Evolutionary conservation across 2,113 vertebrate species (phyloP).

Genomic region (Toxostoma redivivum): DNA sequence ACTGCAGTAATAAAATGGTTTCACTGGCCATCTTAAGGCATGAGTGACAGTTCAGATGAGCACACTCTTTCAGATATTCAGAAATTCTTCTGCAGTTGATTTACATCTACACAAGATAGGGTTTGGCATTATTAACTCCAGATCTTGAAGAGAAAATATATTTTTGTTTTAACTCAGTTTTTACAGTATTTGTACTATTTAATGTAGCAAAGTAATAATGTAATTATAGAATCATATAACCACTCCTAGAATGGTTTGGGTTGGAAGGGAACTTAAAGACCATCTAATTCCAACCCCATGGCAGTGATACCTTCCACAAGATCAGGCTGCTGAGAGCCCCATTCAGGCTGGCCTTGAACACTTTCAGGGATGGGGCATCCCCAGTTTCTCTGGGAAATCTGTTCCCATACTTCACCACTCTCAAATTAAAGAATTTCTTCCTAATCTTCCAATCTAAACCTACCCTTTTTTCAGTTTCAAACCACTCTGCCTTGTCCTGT

Average conservation of each 20-base stretch:
- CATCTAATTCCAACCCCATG: background rate
- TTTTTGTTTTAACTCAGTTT: background rate
- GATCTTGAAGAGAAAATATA: background rate
- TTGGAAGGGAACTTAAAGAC: background rate
- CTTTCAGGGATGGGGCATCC: background rate
- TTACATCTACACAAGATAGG: background rate
- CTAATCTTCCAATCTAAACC: background rate
- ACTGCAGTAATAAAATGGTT: constrained; percentile 19
- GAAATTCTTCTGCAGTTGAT: background rate
- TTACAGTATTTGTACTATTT: background rate
- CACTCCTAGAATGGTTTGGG: background rate
- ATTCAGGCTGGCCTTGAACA: background rate
- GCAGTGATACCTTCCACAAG: background rate
- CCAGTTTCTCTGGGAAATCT: background rate
- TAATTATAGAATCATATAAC: background rate
- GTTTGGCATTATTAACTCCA: background rate
- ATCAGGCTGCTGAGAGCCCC: background rate
- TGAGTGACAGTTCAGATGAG: background rate
- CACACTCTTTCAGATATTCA: background rate
- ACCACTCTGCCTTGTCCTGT: background rate
- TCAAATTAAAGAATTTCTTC: background rate
- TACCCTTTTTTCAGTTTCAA: background rate
- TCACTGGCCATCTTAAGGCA: background rate
- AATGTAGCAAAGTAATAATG: background rate
- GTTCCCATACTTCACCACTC: background rate